phyloP scores from a whole-genome alignment of 2,797 vertebrate genomes.

The Galagoides demidoff region DNA sequence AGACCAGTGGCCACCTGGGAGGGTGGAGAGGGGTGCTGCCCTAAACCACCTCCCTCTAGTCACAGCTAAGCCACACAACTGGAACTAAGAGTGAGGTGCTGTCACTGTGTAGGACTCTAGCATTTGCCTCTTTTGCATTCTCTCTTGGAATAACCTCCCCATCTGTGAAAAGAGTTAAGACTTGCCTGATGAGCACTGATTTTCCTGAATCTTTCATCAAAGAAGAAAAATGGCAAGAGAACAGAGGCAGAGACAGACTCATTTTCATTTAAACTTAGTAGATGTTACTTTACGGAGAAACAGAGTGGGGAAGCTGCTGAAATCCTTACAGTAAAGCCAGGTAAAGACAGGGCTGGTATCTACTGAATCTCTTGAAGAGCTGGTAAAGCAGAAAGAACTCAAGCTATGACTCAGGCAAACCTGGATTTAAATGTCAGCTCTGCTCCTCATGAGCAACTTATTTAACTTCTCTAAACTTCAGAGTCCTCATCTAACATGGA shows the following conservation, averaged over 20 bases:
- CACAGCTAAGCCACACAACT: background rate
- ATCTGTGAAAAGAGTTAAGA: background rate
- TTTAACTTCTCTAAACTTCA: constrained; percentile 18
- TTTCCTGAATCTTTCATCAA: constrained; percentile 17
- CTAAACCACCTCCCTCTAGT: background rate
- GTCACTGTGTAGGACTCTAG: no score
- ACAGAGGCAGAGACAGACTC: background rate
- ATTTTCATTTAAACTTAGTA: background rate
- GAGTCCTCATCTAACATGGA: background rate
- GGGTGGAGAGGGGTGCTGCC: background rate
- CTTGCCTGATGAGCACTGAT: background rate
- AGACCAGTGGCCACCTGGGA: background rate
- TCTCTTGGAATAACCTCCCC: background rate
- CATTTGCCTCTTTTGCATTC: background rate
- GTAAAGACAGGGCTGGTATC: background rate
- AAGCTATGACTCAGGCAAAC: background rate
- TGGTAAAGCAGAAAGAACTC: background rate
- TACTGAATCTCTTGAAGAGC: background rate
- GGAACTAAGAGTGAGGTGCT: background rate
- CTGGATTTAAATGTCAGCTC: background rate
- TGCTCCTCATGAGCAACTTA: background rate
- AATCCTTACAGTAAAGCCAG: background rate
- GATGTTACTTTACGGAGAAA: background rate
- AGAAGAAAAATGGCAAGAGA: background rate
- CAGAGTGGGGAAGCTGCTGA: background rate